A percentile compares a stretch with the other conserved stretches of the same genome.
Conservation (phyloP, 2,113 vertebrate species). For the Aegotheles bennettii region DNA sequence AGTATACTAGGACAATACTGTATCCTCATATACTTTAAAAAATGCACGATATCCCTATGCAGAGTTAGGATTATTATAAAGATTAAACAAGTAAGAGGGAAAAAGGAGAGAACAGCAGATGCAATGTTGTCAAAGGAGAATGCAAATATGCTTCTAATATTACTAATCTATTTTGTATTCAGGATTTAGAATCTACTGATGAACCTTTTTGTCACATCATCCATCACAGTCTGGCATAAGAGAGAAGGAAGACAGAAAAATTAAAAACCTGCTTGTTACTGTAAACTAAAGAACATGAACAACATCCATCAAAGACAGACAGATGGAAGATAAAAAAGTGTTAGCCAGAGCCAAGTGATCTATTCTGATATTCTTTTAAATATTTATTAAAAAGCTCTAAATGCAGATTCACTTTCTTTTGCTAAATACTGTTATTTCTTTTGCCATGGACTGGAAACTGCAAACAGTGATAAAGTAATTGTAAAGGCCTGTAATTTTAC, state of each 20-base stretch:
- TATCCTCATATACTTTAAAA: neutral
- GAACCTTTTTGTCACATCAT: slow-evolving; percentile 49
- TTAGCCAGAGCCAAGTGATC: slow-evolving; percentile 18
- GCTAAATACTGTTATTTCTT: neutral
- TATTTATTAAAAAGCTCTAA: slow-evolving; percentile 31
- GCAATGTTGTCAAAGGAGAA: neutral
- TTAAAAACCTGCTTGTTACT: slow-evolving; percentile 55
- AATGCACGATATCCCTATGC: neutral
- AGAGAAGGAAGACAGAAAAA: slow-evolving; percentile 32
- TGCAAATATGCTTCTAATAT: neutral
- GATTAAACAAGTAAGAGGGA: neutral
- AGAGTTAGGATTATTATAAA: neutral
- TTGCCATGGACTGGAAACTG: neutral
- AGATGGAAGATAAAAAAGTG: slow-evolving; percentile 18
- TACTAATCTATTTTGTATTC: slow-evolving; percentile 48
- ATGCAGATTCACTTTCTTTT: neutral
- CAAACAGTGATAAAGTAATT: neutral
- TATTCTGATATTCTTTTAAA: slow-evolving; percentile 19
- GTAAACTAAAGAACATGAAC: slow-evolving; percentile 47
- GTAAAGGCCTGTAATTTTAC: neutral
- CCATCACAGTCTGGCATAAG: neutral
- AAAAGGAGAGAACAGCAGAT: neutral
- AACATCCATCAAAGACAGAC: slow-evolving; percentile 54
- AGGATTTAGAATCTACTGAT: slow-evolving; percentile 19
- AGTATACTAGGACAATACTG: neutral